Evolutionary conservation across 2,113 vertebrate species (phyloP).

Genomic region (Lophotis ruficrista): DNA sequence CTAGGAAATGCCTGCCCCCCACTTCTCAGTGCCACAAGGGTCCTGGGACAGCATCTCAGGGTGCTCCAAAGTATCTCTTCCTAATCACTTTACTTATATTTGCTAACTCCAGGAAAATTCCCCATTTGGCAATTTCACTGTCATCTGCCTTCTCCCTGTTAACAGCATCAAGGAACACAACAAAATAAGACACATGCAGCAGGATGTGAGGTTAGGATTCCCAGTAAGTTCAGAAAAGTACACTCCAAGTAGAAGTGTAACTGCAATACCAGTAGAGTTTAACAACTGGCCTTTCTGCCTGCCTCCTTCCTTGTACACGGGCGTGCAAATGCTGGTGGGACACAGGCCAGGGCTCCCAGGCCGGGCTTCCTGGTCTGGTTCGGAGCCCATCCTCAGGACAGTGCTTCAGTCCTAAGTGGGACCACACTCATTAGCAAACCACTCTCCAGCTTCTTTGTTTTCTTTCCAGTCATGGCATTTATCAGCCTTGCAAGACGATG

Average conservation of each 20-base stretch:
- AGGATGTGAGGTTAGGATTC: not conserved
- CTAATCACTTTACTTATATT: not conserved
- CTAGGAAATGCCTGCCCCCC: not conserved
- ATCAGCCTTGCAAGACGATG: not conserved
- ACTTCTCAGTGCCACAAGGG: not conserved
- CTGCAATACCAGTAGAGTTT: not conserved
- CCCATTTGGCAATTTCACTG: not conserved
- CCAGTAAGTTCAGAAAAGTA: not conserved
- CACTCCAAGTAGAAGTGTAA: not conserved
- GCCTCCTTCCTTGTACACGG: not conserved
- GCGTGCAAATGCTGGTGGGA: not conserved
- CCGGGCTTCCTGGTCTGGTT: accelerated
- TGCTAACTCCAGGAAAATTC: not conserved
- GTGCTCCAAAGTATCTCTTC: not conserved
- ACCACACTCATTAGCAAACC: not conserved
- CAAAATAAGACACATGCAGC: not conserved
- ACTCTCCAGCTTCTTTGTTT: not conserved
- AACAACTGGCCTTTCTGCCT: not conserved
- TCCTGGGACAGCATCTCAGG: not conserved
- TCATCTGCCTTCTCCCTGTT: not conserved
- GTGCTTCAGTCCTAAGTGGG: not conserved
- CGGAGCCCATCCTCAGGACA: not conserved
- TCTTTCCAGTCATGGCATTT: not conserved
- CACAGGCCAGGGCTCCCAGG: not conserved
- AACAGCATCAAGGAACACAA: not conserved